A percentile compares a stretch with the other conserved stretches of the same genome.
These are phyloP conservation scores for Salpingus planirostris DNA, from an alignment of 2,888 invertebrate genomes.

Conservation along the genomic window DNA sequence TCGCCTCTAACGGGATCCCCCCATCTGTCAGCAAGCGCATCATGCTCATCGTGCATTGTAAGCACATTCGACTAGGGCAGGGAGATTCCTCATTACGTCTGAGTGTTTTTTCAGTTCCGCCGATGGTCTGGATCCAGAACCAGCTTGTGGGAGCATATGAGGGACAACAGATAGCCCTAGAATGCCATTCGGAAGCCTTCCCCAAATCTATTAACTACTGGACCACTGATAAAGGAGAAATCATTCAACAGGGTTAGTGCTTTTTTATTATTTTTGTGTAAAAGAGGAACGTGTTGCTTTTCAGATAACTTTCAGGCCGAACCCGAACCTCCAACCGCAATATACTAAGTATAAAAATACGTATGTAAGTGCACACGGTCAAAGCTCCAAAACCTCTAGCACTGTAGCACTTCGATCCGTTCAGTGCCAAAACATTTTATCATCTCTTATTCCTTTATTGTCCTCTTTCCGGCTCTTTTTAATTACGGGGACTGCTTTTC, in stretches of 20 bases:
- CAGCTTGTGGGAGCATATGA: slow-evolving; percentile 73
- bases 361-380: too few relatives aligned
- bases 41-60: slow-evolving; percentile 76
- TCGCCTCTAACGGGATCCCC: slow-evolving; percentile 73
- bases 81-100: slow-evolving; percentile 2
- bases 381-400: too few relatives aligned
- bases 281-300: slow-evolving; percentile 16
- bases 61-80: slow-evolving; percentile 40
- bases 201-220: slow-evolving; percentile 84
- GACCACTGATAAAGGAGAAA: slow-evolving; percentile 67
- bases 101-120: slow-evolving; percentile 57
- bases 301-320: slow-evolving; percentile 7
- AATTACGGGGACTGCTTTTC: not conserved
- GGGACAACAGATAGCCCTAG: slow-evolving; percentile 64
- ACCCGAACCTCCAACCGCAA: too few relatives aligned
- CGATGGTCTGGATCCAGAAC: slow-evolving; percentile 76
- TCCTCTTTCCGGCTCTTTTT: not conserved
- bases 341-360: too few relatives aligned
- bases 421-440: too few relatives aligned
- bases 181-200: slow-evolving; percentile 76
- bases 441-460: too few relatives aligned
- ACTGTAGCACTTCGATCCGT: too few relatives aligned
- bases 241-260: slow-evolving; percentile 63
- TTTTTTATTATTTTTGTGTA: slow-evolving; percentile 15
- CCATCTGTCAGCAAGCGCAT: slow-evolving; percentile 73